A percentile compares a stretch with the other conserved stretches of the same genome.
phyloP scores from a whole-genome alignment of 2,888 invertebrate species.

The Pollenia labialis region DNA sequence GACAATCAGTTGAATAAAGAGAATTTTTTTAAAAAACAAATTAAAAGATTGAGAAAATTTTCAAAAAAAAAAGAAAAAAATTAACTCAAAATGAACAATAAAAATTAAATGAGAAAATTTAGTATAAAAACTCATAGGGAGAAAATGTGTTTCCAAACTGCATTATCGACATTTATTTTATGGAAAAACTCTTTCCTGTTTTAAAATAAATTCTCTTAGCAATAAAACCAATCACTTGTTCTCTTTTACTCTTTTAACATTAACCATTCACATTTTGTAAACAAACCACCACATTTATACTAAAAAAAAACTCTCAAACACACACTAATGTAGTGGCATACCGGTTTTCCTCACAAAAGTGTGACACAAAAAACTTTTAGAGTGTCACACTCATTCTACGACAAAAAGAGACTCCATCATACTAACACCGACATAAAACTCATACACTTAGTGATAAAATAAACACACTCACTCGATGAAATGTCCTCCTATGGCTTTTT shows the following conservation, averaged over 20 bases:
- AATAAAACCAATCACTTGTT: not conserved
- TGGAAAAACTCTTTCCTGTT: conserved; percentile 40
- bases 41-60: not conserved
- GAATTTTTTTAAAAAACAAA: conserved; percentile 6
- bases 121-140: not conserved
- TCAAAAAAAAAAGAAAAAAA: not conserved
- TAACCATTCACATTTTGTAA: no score
- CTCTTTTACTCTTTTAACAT: not conserved
- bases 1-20: conserved; percentile 21
- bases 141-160: conserved; percentile 35
- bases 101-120: not conserved
- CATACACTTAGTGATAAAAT: not conserved
- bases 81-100: not conserved
- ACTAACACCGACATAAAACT: conserved; percentile 38
- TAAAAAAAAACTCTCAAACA: not conserved
- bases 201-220: not conserved
- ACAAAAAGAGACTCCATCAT: conserved; percentile 73
- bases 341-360: conserved; percentile 52
- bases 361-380: conserved; percentile 76
- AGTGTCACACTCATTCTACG: conserved; percentile 74
- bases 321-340: conserved; percentile 46
- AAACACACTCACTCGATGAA: conserved; percentile 7
- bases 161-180: conserved; percentile 72
- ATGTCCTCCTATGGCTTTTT: conserved; percentile 12
- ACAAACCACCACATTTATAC: no score